Conservation (phyloP, 2,888 invertebrate species). For the Drosophila atripex region DNA sequence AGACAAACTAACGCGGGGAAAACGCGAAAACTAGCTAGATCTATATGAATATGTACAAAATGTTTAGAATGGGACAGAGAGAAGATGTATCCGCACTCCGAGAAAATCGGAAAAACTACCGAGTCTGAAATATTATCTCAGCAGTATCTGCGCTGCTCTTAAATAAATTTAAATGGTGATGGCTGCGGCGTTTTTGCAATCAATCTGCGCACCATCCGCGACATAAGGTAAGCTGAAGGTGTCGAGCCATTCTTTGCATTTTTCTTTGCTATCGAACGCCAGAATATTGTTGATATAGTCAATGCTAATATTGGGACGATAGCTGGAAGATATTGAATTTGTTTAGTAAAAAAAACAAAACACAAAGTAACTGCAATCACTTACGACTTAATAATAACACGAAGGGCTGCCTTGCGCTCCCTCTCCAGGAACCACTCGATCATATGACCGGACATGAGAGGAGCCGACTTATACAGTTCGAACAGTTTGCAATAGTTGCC, state of each 20-base stretch:
- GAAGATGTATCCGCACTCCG: constrained; percentile 5
- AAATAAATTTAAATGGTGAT: constrained; percentile 65
- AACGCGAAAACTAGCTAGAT: constrained; percentile 19
- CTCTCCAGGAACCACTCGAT: constrained; percentile 99
- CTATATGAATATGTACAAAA: constrained; percentile 28
- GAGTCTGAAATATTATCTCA: constrained; percentile 11
- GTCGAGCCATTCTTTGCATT: constrained; percentile 94
- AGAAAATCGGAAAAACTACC: constrained; percentile 2
- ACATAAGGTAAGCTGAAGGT: constrained; percentile 90
- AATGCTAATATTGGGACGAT: constrained; percentile 95
- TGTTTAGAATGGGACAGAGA: not conserved
- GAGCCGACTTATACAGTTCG: constrained; percentile 93
- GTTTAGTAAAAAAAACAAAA: not conserved
- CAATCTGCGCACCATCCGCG: constrained; percentile 89
- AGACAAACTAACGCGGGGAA: constrained; percentile 10
- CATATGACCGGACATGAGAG: constrained; percentile 97
- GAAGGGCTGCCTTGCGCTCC: constrained; percentile 95
- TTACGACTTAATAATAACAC: constrained; percentile 98
- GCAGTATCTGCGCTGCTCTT: not conserved
- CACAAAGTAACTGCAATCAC: constrained; percentile 84
- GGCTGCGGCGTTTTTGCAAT: constrained; percentile 90
- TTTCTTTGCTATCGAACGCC: constrained; percentile 93
- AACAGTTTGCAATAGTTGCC: constrained; percentile 97
- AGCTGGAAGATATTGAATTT: constrained; percentile 87
- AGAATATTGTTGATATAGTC: constrained; percentile 94